Evolutionary conservation across 2,113 vertebrate species (phyloP).

Genomic region (Actinemys pallida): DNA sequence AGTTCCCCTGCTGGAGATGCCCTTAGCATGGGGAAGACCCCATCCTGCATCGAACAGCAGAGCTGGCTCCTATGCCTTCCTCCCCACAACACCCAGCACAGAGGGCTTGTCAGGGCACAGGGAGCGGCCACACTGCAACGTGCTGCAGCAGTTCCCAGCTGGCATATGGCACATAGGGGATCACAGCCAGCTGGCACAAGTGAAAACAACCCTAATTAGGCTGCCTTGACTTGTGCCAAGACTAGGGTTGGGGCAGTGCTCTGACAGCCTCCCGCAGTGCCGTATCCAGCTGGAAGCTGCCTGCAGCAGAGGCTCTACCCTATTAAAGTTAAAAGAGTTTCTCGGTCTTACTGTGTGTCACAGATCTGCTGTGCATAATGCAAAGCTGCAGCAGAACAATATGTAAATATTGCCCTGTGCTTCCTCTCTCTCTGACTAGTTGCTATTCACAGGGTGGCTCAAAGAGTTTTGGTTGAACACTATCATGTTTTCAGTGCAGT

Average conservation of each 20-base stretch:
- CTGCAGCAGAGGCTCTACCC: fast-evolving
- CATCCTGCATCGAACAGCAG: not conserved
- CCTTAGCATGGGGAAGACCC: not conserved
- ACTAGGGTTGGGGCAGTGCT: not conserved
- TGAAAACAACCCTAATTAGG: not conserved
- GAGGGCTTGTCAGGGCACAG: not conserved
- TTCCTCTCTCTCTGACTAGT: not conserved
- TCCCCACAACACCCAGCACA: fast-evolving
- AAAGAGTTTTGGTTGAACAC: not conserved
- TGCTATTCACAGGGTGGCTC: not conserved
- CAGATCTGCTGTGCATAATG: not conserved
- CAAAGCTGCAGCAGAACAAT: not conserved
- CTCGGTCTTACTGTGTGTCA: not conserved
- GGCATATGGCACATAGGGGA: not conserved
- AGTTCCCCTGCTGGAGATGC: not conserved
- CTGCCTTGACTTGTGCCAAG: not conserved
- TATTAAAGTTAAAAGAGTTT: not conserved
- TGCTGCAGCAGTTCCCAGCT: fast-evolving
- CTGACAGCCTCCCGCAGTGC: not conserved
- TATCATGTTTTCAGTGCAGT: not conserved
- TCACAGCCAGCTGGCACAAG: not conserved
- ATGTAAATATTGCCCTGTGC: not conserved
- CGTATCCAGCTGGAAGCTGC: not conserved
- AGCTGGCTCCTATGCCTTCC: not conserved
- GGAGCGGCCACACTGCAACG: not conserved